Evolutionary conservation across 2,888 invertebrate genomes (phyloP), one percentile per base, ranked within the genome.

Genomic region (Hylaea fasciaria): DNA sequence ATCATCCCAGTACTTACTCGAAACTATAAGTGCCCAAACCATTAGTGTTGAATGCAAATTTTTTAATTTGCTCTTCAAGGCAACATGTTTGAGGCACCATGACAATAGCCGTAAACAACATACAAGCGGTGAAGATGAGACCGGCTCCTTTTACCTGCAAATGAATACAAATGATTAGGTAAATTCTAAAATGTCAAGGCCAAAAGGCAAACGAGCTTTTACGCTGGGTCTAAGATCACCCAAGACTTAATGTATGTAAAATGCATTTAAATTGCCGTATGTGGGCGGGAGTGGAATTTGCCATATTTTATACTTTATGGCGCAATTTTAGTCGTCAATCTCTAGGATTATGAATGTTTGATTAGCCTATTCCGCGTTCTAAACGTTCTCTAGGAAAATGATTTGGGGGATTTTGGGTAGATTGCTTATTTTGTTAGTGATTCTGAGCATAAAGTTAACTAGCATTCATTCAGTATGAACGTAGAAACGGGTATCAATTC

Each of bases 21-120:
- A 91, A 92, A 73, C 90, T 92, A 66, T 92, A 92, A 51, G 82
- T 70, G 59, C 90, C 91, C 32, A 82, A 64, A 65, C 88, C 91
- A 78, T 91, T 89, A 72, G 82, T 88, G 76, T 89, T 91, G 73
- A 80, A 86, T 46, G 77, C 71, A 63, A 77, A 74, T 69, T 84
- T 89, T 76, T 81, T 84, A 57, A 87, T 83, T 72, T 81, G 79
- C 58, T 72, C 80, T 46, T 72, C 81, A 69, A 79, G 77, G 77
- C 81, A 74, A 58, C 52, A 62, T 48, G 71, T 69, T 65, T 68
- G 65, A 57, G 74, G 70, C 58, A 76, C 66, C 63, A 72, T 71
- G 70, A 72, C 67, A 69, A 80, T 70, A 63, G 69, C 71, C 64
- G 75, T 68, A 64, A 73, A 76, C 28, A 80, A 65, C 64, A 78